Evolutionary conservation across 2,113 vertebrate genomes (phyloP), one percentile per base, ranked within the genome.

Genomic region (Cromileptes altivelis): DNA sequence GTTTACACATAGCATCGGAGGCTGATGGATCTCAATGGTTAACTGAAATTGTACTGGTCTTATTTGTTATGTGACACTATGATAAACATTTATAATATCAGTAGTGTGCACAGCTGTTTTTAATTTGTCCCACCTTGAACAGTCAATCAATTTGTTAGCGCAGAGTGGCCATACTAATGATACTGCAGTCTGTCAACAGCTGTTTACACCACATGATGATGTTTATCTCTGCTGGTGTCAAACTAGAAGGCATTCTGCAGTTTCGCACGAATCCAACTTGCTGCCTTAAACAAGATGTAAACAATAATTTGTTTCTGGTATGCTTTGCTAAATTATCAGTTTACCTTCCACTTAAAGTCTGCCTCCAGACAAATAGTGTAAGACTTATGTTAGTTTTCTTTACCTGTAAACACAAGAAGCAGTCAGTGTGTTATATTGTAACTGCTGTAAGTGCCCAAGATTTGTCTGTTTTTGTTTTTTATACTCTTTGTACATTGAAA

Each of bases 271-370:
- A 45, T 37, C n/a, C 19, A 50, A 25, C 25, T 15, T 2, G 6
- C 45, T 69, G 23, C 56, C 50, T 37, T 75, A 42, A 75, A 75
- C 42, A 52, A 23, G 49, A 79, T 4, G n/a, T 50, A 80, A 85
- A 80, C 82, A 70, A 58, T 70, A 70, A 27, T 64, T 67, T 71
- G 47, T 27, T 49, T 12, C 49, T 50, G 21, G 47, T 68, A 49
- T 73, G 37, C 1, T 0, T 18, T 19, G n/a, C 47, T 56, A 15
- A 78, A 81, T 61, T 69, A 49, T 69, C 68, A 69, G 1, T 73
- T 78, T 73, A 4, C 25, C 68, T 18, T 37, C 23, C 15, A 14
- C 62, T 45, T n/a, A n/a, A 42, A 42, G 21, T n/a, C 37, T 64
- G 37, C 21, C 14, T 63, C 21, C 21, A 1, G 13, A 40, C 30